Percentiles rank a stretch among this genome's conserved stretches.
phyloP scores from a whole-genome alignment of 64 coral and sea anemone species.

The Dendronephthya gigantea region DNA sequence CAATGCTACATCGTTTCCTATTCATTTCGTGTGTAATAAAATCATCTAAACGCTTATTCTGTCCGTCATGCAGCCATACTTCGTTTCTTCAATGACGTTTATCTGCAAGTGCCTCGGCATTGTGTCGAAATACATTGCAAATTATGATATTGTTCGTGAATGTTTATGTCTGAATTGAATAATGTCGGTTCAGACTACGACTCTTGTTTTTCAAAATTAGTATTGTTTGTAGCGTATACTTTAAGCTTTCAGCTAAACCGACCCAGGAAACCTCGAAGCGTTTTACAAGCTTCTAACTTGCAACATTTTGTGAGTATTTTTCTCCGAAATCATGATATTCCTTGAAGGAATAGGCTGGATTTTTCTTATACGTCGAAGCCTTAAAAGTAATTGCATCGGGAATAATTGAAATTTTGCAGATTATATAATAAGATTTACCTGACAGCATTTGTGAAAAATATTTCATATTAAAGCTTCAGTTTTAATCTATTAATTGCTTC shows the following conservation, averaged over 20 bases:
- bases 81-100: neutral
- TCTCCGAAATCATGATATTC: neutral
- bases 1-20: neutral
- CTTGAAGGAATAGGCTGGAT: neutral
- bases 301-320: neutral
- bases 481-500: neutral
- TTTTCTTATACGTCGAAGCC: neutral
- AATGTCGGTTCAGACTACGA: neutral
- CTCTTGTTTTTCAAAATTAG: neutral
- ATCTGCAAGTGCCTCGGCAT: neutral
- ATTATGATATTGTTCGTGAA: neutral
- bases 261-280: neutral
- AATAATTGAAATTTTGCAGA: neutral
- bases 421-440: neutral
- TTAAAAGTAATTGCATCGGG: conserved; percentile 10
- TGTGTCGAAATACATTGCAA: neutral
- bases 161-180: neutral
- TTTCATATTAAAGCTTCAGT: neutral
- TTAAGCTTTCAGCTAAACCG: neutral
- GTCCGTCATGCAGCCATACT: neutral
- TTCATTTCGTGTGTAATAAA: neutral
- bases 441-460: neutral
- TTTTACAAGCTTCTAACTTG: no score
- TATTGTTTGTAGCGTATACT: neutral
- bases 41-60: neutral